phyloP scores from a whole-genome alignment of 2,797 vertebrate genomes.

The Paedocypris micromegethes region DNA sequence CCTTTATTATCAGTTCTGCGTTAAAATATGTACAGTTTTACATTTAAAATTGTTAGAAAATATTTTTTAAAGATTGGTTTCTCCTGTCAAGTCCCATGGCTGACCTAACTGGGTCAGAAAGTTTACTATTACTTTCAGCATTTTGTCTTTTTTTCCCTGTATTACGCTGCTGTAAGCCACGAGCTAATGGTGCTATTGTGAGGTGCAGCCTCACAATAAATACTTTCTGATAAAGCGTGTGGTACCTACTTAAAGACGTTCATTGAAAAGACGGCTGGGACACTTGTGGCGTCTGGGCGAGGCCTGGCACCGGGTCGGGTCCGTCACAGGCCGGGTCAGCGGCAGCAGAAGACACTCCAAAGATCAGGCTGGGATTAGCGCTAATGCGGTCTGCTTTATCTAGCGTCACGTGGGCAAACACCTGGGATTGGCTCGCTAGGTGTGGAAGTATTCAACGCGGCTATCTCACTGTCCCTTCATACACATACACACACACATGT shows the following conservation, averaged over 20 bases:
- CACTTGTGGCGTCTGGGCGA: constrained; percentile 2
- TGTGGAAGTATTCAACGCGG: constrained; percentile 40
- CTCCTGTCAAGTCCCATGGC: no score
- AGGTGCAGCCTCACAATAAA: constrained; percentile 6
- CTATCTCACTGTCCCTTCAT: constrained; percentile 45
- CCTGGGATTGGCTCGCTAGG: constrained; percentile 63
- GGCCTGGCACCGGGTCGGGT: not conserved
- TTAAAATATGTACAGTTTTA: no score
- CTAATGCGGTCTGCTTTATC: constrained; percentile 75
- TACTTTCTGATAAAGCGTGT: constrained; percentile 11
- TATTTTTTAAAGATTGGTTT: no score
- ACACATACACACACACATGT: constrained; percentile 15
- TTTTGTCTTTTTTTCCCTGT: no score
- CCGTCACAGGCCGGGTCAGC: constrained; percentile 13
- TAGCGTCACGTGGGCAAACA: constrained; percentile 71
- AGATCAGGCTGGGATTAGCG: constrained; percentile 74
- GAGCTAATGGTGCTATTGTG: not conserved
- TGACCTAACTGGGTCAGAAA: no score
- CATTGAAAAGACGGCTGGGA: constrained; percentile 14
- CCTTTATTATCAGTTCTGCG: no score
- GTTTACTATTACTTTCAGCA: not conserved
- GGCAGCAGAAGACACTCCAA: constrained; percentile 66
- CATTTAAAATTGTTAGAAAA: no score
- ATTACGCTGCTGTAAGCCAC: constrained; percentile 4
- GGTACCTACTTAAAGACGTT: constrained; percentile 6